Evolutionary conservation across 1,140 invertebrate genomes (phyloP).

Genomic region (Mizuhopecten yessoensis): DNA sequence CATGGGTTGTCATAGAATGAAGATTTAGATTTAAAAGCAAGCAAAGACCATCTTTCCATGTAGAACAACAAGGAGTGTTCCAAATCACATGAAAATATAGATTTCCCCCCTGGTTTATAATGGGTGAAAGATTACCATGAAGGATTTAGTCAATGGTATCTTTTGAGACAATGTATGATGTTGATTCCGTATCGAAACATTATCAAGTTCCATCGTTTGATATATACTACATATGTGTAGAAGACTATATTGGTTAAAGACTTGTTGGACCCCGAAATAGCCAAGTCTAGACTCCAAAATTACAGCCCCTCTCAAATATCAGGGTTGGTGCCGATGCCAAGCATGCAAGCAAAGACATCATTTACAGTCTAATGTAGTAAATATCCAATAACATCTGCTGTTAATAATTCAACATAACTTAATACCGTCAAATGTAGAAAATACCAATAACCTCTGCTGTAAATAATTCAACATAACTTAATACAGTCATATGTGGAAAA

Average conservation of each 20-base stretch:
- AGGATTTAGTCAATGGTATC: neutral
- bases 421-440: neutral
- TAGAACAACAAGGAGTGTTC: neutral
- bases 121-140: neutral
- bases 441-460: neutral
- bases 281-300: slow-evolving; percentile 11
- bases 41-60: neutral
- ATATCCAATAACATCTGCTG: neutral
- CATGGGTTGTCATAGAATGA: neutral
- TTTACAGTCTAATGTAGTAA: neutral
- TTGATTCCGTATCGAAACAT: neutral
- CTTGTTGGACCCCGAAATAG: neutral
- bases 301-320: slow-evolving; percentile 38
- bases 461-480: too few relatives aligned
- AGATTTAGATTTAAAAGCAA: neutral
- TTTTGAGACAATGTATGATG: neutral
- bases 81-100: neutral
- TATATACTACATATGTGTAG: too few relatives aligned
- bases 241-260: too few relatives aligned
- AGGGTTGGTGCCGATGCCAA: too few relatives aligned
- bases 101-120: neutral
- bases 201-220: neutral
- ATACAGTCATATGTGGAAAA: too few relatives aligned
- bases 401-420: too few relatives aligned
- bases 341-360: neutral